phyloP scores from a whole-genome alignment of 2,797 vertebrate species.

The Molothrus aeneus region DNA sequence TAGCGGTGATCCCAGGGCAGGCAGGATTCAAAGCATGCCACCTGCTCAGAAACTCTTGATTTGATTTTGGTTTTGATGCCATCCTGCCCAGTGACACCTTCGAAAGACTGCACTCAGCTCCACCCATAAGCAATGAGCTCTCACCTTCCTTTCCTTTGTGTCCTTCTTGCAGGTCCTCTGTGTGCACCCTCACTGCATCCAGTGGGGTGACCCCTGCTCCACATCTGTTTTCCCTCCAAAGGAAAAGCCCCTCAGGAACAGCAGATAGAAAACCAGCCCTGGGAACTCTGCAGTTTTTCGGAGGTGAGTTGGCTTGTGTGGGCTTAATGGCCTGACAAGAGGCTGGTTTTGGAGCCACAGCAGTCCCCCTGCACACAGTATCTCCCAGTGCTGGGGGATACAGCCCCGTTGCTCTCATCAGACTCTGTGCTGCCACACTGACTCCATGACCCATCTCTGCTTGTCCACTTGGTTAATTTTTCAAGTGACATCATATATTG shows the following conservation, averaged over 20 bases:
- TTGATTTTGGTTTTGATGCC: background rate
- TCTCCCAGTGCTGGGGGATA: background rate
- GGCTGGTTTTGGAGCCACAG: background rate
- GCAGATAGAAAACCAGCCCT: background rate
- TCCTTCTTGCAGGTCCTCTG: background rate
- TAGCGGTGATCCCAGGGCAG: background rate
- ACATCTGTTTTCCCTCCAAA: background rate
- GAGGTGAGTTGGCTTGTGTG: background rate
- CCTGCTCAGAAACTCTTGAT: background rate
- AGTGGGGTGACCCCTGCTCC: background rate
- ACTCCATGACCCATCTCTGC: background rate
- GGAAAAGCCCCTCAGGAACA: background rate
- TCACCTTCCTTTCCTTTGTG: background rate
- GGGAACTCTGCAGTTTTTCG: background rate
- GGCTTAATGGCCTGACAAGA: background rate
- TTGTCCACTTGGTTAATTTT: background rate
- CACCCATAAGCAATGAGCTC: background rate
- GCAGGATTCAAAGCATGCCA: background rate
- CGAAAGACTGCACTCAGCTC: background rate
- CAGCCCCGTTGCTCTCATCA: background rate
- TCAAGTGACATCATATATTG: background rate
- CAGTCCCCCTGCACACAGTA: background rate
- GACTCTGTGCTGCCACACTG: background rate
- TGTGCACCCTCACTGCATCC: background rate
- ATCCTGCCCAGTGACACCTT: background rate